Conservation (phyloP, 2,113 vertebrate species). For the Centropus bengalensis region DNA sequence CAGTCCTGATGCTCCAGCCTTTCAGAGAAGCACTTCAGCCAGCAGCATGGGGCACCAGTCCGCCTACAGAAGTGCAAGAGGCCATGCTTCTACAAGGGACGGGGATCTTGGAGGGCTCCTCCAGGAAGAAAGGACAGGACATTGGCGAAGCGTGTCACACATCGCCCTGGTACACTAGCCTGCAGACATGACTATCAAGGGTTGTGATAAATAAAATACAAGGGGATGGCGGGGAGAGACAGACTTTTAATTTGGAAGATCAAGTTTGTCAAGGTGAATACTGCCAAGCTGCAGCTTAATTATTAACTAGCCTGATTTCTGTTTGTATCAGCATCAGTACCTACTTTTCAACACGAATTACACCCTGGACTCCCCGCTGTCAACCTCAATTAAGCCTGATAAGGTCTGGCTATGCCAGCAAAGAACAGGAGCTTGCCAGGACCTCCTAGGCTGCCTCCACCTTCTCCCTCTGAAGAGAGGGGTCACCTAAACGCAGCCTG, state of each 20-base stretch:
- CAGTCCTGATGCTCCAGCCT: neutral
- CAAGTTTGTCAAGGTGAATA: constrained; percentile 63
- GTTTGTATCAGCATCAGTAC: constrained; percentile 59
- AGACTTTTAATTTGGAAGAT: constrained; percentile 47
- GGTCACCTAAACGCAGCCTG: neutral
- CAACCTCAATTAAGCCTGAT: constrained; percentile 60
- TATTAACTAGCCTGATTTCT: constrained; percentile 67
- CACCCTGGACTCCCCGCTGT: constrained; percentile 52
- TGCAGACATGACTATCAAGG: neutral
- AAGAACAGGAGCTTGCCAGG: neutral
- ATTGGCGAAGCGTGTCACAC: neutral
- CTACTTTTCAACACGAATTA: constrained; percentile 23
- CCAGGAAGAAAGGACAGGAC: neutral
- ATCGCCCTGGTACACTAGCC: accelerated
- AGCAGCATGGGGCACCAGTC: neutral
- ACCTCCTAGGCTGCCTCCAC: neutral
- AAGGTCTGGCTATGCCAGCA: constrained; percentile 39
- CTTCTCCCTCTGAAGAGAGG: neutral
- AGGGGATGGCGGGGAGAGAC: neutral
- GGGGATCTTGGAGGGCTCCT: neutral
- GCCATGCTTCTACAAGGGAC: neutral
- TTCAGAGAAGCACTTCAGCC: neutral
- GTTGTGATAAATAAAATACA: neutral
- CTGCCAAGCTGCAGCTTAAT: constrained; percentile 61
- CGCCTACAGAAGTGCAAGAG: neutral